phyloP scores from a whole-genome alignment of 2,797 vertebrate species.

The Moxostoma hubbsi region DNA sequence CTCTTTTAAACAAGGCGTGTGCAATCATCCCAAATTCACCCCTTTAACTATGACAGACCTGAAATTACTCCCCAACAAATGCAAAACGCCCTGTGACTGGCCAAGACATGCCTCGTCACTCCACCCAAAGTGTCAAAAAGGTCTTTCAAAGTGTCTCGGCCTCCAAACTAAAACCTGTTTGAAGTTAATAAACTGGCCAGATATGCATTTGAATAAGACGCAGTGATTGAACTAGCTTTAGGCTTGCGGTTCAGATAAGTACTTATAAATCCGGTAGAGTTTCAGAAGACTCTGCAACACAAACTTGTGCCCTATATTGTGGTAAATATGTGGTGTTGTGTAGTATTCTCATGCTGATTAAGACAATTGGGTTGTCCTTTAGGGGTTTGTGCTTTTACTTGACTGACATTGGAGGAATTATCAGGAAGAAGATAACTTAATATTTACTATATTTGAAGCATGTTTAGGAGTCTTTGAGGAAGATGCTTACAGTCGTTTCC shows the following conservation, averaged over 20 bases:
- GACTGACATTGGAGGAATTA: background rate
- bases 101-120: conserved; percentile 32
- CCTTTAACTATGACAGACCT: conserved; percentile 5
- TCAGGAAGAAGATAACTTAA: too few relatives aligned
- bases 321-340: too few relatives aligned
- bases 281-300: background rate
- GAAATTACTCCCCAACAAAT: conserved; percentile 25
- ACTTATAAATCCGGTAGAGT: background rate
- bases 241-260: background rate
- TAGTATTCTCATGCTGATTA: too few relatives aligned
- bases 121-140: conserved; percentile 36
- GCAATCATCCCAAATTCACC: background rate
- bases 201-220: background rate
- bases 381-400: too few relatives aligned
- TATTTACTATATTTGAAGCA: too few relatives aligned
- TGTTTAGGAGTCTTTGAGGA: too few relatives aligned
- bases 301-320: background rate
- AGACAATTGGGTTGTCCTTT: too few relatives aligned
- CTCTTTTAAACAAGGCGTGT: conserved; percentile 13
- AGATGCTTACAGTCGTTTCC: too few relatives aligned
- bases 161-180: conserved; percentile 8
- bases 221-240: too few relatives aligned
- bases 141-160: background rate
- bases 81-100: conserved; percentile 40
- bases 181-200: background rate